Evolutionary conservation across 2,113 vertebrate genomes (phyloP), one percentile per base, ranked within the genome.

Genomic region (Pelodiscus sinensis): DNA sequence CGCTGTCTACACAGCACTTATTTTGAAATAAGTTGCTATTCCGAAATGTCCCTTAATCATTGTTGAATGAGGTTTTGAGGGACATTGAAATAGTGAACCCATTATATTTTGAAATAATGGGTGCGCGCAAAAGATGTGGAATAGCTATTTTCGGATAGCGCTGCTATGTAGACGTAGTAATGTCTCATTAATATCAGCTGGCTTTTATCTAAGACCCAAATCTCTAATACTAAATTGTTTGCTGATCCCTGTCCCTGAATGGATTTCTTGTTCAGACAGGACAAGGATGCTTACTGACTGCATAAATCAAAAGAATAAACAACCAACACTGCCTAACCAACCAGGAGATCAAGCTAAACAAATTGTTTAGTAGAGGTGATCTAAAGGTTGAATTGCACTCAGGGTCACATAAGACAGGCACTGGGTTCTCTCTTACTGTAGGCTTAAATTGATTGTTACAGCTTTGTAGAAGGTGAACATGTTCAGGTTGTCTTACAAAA

Each of bases 261-360:
- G 29, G 3, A 55, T 27, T 57, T 25, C 24, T n/a, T 22, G 56
- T 84, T 54, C 25, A 73, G 68, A 55, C 18, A 84, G 68, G 68
- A 54, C 12, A 0, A 2, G 44, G 19, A 38, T 3, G 1, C 9
- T 24, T 22, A 54, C 50, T 35, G 62, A 60, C 25, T 77, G 29
- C 15, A 54, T 52, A 27, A 16, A 65, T 6, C 22, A 52, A 71
- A 50, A 77, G 60, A 58, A 27, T 82, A 79, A 52, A 71, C 29
- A 19, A 3, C n/a, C 21, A 38, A 87, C 18, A 27, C 56, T 92
- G 79, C 7, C 14, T 75, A 24, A 8, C 25, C 22, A 77, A 22
- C 22, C 24, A 55, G 56, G 44, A 86, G 24, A 81, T 12, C 22
- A 13, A 27, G 19, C 81, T 82, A 44, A 60, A 73, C 80, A 85